Conservation (phyloP, 1,140 invertebrate species). For the Onthophagus taurus region DNA sequence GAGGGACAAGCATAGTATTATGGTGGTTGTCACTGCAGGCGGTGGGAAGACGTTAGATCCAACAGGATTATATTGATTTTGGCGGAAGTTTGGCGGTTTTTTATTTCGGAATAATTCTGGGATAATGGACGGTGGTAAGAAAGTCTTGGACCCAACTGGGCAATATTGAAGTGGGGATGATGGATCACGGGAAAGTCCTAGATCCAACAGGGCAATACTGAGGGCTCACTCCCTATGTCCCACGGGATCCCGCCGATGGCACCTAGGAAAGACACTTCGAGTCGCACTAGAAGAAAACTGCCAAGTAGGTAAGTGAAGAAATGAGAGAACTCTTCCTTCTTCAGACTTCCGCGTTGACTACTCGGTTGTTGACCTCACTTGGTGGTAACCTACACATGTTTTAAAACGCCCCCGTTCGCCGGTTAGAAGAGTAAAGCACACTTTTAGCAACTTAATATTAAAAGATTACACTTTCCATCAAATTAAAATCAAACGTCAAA, state of each 20-base stretch:
- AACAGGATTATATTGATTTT: slow-evolving; percentile 37
- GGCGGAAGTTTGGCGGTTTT: too few species aligned
- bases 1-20: too few species aligned
- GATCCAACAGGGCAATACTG: slow-evolving; percentile 37
- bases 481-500: too few species aligned
- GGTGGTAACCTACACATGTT: slow-evolving; percentile 16
- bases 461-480: too few species aligned
- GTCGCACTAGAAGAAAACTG: slow-evolving; percentile 34
- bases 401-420: slow-evolving; percentile 24
- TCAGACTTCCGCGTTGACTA: slow-evolving; percentile 21
- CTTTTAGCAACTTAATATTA: too few species aligned
- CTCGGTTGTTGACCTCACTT: slow-evolving; percentile 25
- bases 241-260: slow-evolving; percentile 30
- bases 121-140: slow-evolving; percentile 33
- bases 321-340: slow-evolving; percentile 11
- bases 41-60: slow-evolving; percentile 35
- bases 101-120: too few species aligned
- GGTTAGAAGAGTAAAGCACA: too few species aligned
- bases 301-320: too few species aligned
- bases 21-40: too few species aligned
- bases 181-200: slow-evolving; percentile 32
- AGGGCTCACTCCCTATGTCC: too few species aligned
- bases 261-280: slow-evolving; percentile 36
- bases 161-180: slow-evolving; percentile 29
- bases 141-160: slow-evolving; percentile 34